Base-by-base conservation (phyloP, 2,797 vertebrate genomes). In the Tragopan temminckii region DNA sequence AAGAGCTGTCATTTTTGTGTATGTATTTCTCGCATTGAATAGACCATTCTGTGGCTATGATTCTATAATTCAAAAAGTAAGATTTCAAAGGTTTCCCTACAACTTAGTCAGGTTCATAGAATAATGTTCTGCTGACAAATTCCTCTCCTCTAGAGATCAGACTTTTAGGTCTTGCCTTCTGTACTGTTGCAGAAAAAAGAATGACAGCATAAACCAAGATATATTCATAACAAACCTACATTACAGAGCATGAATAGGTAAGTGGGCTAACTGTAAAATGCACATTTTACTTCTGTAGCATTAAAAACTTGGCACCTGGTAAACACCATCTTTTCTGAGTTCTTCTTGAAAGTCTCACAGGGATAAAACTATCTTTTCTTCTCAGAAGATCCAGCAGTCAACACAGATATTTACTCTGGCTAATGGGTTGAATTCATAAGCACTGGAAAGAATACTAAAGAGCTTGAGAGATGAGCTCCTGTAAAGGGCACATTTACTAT, bases 381-480 rank as follows among this genome's bases (percentile, higher is more conserved):
- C 77, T 75, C 64, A 80, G 36, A 88, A 64, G 29, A 68, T 19
- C 13, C 24, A 88, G 50, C 20, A 70, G 40, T 52, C 40, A 68
- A 25, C 13, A 50, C 15, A 80, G 66, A 42, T 19, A 50, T 23
- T 85, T 69, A 36, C 27, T 59, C 59, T 69, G 31, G 7, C 25
- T 76, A 78, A 57, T 62, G 31, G 31, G 78, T 11, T 89, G 46
- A 71, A 85, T 80, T 88, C 77, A 15, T 78, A 80, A 88, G 50
- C 80, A 40, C 45, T 50, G 36, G 35, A 80, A 21, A 11, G 71
- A 62, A 2, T 17, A 69, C 80, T 82, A 81, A 91, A 59, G 38
- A 69, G 35, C 72, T 80, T 93, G 72, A 89, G 52, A 76, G 78
- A 91, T 86, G 67, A 90, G 24, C 7, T 88, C n/a, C 50, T 81